Evolutionary conservation across 2,888 invertebrate species (phyloP).

Genomic region (Troides helena): DNA sequence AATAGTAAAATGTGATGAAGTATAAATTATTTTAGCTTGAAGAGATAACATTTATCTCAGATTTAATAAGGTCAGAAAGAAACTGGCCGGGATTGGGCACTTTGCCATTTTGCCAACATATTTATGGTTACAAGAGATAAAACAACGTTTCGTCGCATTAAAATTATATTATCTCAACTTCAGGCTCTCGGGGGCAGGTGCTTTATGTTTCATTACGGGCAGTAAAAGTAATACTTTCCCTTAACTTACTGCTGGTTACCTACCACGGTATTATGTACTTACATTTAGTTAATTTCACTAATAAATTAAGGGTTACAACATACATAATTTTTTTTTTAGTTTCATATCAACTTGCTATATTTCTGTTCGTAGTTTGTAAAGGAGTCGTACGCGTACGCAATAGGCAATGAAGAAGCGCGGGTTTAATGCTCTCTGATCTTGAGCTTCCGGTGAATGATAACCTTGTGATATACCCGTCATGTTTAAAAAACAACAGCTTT

Average conservation of each 20-base stretch:
- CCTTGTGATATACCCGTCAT: too few relatives aligned
- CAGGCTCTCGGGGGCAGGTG: background rate
- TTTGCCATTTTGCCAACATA: constrained; percentile 1
- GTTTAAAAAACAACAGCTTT: too few relatives aligned
- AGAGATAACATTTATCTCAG: background rate
- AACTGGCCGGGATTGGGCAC: background rate
- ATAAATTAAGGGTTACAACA: background rate
- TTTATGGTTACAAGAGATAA: constrained; percentile 1
- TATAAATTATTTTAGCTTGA: background rate
- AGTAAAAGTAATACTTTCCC: background rate
- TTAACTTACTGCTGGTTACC: background rate
- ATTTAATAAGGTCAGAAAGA: constrained; percentile 1
- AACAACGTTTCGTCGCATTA: constrained; percentile 1
- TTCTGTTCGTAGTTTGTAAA: too few relatives aligned
- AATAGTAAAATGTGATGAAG: too few relatives aligned
- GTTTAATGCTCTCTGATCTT: too few relatives aligned
- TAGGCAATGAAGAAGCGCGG: too few relatives aligned
- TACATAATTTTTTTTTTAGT: too few relatives aligned
- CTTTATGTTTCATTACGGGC: background rate
- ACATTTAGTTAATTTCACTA: background rate
- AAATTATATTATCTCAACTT: constrained; percentile 3
- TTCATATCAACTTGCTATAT: too few relatives aligned
- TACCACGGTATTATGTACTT: background rate
- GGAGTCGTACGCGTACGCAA: too few relatives aligned
- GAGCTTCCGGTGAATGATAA: too few relatives aligned